Evolutionary conservation across 2,797 vertebrate species (phyloP).

Genomic region (Lepus oiostolus): DNA sequence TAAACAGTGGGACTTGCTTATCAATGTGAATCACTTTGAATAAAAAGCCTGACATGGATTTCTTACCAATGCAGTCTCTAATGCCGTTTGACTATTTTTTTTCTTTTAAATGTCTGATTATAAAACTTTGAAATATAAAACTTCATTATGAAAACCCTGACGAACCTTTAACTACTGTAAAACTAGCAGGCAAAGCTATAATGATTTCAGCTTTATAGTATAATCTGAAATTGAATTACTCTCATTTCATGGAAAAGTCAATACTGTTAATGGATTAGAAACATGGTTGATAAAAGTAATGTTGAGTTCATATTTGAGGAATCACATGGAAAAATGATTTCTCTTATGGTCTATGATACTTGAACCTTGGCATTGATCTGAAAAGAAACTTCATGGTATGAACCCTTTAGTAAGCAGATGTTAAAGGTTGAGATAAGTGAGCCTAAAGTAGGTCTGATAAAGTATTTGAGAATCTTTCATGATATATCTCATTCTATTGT

Average conservation of each 20-base stretch:
- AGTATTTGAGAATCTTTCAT: neutral
- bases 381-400: constrained; percentile 42
- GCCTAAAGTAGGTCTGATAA: constrained; percentile 11
- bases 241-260: constrained; percentile 74
- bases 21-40: neutral
- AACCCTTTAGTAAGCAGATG: constrained; percentile 32
- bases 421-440: constrained; percentile 31
- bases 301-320: constrained; percentile 63
- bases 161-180: constrained; percentile 70
- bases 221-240: constrained; percentile 84
- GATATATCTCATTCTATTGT: neutral
- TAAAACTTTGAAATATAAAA: constrained; percentile 74
- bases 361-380: constrained; percentile 42
- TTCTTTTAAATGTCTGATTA: constrained; percentile 58
- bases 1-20: neutral
- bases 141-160: constrained; percentile 71
- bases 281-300: constrained; percentile 73
- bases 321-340: constrained; percentile 67
- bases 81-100: neutral
- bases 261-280: constrained; percentile 82
- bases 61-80: constrained; percentile 14
- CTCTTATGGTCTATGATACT: constrained; percentile 38
- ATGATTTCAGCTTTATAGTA: constrained; percentile 76
- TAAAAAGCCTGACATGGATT: constrained; percentile 28
- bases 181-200: constrained; percentile 74